Evolutionary conservation across 2,113 vertebrate species (phyloP).

Genomic region (Tenebrosternarchus preto): DNA sequence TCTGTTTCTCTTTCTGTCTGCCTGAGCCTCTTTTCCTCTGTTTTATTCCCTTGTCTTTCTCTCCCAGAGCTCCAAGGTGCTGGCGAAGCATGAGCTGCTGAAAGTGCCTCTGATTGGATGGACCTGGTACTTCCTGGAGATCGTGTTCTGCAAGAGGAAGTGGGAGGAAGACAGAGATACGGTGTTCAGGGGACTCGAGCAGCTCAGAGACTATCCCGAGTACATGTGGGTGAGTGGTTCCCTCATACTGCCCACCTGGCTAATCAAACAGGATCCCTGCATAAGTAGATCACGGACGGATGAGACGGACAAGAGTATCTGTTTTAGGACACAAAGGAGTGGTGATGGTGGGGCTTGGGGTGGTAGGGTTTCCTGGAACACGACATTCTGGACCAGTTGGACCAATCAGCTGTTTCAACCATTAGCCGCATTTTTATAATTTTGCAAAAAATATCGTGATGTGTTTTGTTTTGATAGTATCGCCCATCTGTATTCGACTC

Average conservation of each 20-base stretch:
- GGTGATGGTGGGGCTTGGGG: too few species aligned
- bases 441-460: too few species aligned
- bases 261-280: not conserved
- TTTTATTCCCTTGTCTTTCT: not conserved
- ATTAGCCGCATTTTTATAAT: too few species aligned
- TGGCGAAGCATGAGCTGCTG: slow-evolving; percentile 93
- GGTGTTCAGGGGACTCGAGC: slow-evolving; percentile 80
- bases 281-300: not conserved
- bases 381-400: too few species aligned
- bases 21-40: not conserved
- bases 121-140: slow-evolving; percentile 99
- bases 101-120: slow-evolving; percentile 96
- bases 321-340: too few species aligned
- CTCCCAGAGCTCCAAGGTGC: slow-evolving; percentile 92
- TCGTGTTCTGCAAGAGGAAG: slow-evolving; percentile 96
- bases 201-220: slow-evolving; percentile 90
- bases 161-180: slow-evolving; percentile 96
- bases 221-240: slow-evolving; percentile 91
- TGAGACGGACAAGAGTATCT: not conserved
- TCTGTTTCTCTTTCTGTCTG: too few species aligned
- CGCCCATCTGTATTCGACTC: too few species aligned
- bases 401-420: too few species aligned
- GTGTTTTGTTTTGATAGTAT: too few species aligned
- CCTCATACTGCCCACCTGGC: not conserved
- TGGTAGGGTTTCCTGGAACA: too few species aligned